Percentiles rank a stretch among this genome's conserved stretches.
These are phyloP conservation scores for Meriones psammophilus DNA, from an alignment of 2,797 vertebrate species.

Conservation along the genomic window DNA sequence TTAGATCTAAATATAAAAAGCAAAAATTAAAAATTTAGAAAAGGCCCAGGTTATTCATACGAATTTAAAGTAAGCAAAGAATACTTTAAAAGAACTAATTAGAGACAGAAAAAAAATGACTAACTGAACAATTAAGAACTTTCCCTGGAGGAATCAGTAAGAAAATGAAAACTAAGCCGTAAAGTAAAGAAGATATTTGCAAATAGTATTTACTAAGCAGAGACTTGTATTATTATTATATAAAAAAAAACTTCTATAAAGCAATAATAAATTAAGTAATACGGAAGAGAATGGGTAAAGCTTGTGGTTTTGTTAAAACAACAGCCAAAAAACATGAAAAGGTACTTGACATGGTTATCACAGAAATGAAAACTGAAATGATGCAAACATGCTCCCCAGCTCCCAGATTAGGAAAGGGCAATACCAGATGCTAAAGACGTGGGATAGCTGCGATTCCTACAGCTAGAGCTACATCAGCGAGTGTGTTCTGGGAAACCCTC, in stretches of 20 bases:
- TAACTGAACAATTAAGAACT: slow-evolving; percentile 10
- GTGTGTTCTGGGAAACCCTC: not conserved
- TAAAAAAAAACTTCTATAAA: not conserved
- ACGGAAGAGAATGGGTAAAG: not conserved
- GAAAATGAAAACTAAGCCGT: slow-evolving; percentile 29
- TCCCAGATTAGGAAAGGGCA: not conserved
- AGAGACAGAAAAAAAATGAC: not conserved
- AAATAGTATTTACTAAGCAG: slow-evolving; percentile 11
- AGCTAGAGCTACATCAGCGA: not conserved
- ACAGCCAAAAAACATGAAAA: not conserved
- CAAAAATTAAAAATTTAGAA: slow-evolving; percentile 44
- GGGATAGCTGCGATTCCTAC: not conserved
- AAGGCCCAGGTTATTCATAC: not conserved
- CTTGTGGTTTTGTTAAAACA: not conserved
- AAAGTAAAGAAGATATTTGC: slow-evolving; percentile 2
- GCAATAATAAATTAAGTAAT: slow-evolving; percentile 34
- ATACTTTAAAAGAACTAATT: slow-evolving; percentile 12
- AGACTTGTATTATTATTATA: not conserved
- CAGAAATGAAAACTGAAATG: slow-evolving; percentile 56
- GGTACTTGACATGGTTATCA: not conserved
- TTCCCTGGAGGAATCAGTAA: slow-evolving; percentile 33
- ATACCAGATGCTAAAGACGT: not conserved
- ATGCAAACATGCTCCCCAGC: not conserved
- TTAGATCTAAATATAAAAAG: slow-evolving; percentile 32
- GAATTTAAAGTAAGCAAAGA: not conserved